Evolutionary conservation across 2,888 invertebrate genomes (phyloP).

Genomic region (Noctua janthina): DNA sequence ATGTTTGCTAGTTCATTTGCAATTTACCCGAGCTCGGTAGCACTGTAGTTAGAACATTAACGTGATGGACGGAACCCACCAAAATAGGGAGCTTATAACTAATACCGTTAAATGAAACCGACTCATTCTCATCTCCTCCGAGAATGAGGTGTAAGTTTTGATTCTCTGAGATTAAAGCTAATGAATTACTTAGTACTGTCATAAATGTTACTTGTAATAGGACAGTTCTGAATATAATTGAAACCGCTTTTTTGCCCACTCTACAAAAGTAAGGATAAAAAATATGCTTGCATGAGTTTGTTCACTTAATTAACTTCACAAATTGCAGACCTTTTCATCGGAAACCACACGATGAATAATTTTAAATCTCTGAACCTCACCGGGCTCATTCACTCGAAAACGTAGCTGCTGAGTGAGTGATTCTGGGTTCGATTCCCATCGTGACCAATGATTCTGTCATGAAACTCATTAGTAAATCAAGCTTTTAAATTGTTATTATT

Average conservation of each 20-base stretch:
- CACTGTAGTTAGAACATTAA: conserved; percentile 66
- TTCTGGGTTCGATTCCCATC: conserved; percentile 6
- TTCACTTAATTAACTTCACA: conserved; percentile 63
- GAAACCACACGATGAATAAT: conserved; percentile 47
- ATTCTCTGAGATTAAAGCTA: conserved; percentile 41
- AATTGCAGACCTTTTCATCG: conserved; percentile 57
- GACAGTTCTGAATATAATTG: conserved; percentile 21
- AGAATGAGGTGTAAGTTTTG: conserved; percentile 46
- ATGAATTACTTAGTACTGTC: conserved; percentile 31
- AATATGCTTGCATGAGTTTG: conserved; percentile 52
- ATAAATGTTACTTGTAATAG: conserved; percentile 17
- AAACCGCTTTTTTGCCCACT: conserved; percentile 4
- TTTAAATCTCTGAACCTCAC: conserved; percentile 32
- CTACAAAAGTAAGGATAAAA: conserved; percentile 32
- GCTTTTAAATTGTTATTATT: not conserved
- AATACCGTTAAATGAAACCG: conserved; percentile 77
- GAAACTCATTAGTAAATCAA: not conserved
- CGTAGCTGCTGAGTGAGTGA: not conserved
- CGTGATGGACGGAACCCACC: conserved; percentile 69
- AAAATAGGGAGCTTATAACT: conserved; percentile 68
- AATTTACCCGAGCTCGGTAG: conserved; percentile 69
- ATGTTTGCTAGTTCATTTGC: conserved; percentile 72
- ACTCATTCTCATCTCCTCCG: conserved; percentile 70
- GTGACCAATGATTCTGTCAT: not conserved
- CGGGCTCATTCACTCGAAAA: conserved; percentile 6